phyloP scores from a whole-genome alignment of 2,888 invertebrate species.

The Drepana falcataria region DNA sequence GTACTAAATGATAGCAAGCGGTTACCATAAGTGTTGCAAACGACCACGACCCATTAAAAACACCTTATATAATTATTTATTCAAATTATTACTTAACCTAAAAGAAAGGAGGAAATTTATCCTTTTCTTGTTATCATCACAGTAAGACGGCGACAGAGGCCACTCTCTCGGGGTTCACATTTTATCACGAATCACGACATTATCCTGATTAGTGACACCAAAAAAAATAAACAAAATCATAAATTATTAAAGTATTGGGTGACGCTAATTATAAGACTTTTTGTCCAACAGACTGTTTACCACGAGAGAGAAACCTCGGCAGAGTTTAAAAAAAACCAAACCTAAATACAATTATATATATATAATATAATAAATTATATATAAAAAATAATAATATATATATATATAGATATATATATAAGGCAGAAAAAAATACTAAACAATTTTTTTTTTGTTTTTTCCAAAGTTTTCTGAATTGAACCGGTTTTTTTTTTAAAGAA shows the following conservation, averaged over 20 bases:
- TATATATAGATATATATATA: background rate
- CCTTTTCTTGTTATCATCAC: slow-evolving; percentile 39
- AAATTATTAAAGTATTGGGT: no score
- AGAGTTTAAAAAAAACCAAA: background rate
- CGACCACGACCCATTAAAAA: background rate
- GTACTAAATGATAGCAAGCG: no score
- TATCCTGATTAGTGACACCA: background rate
- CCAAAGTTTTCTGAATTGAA: slow-evolving; percentile 13
- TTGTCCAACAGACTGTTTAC: no score
- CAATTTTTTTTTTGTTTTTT: background rate
- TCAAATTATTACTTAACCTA: slow-evolving; percentile 10
- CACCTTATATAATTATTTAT: slow-evolving; percentile 7
- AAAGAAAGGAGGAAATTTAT: slow-evolving; percentile 32
- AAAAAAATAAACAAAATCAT: slow-evolving; percentile 1
- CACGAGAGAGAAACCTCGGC: background rate
- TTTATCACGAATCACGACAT: no score
- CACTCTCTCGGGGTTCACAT: slow-evolving; percentile 3
- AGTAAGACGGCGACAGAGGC: slow-evolving; percentile 35
- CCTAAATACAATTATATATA: background rate
- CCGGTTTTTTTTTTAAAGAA: slow-evolving; percentile 15
- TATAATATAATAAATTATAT: no score
- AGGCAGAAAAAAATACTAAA: background rate
- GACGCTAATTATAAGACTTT: no score
- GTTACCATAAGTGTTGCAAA: no score
- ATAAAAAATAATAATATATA: no score